Base-by-base conservation (phyloP, 1,140 invertebrate species). In the Megalopta genalis region DNA sequence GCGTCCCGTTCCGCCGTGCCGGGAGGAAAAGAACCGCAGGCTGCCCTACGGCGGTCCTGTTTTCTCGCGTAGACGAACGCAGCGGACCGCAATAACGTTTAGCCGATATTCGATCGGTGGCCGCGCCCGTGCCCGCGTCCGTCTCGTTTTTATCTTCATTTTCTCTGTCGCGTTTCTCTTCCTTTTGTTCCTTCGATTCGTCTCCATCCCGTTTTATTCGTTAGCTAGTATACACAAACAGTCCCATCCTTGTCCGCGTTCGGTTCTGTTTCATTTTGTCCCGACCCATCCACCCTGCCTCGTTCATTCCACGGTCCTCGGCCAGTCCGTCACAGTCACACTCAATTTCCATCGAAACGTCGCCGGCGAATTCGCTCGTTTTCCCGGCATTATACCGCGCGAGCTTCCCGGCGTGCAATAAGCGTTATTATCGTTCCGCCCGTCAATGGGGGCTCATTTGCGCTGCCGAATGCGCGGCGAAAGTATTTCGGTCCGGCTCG, bases 21-120 rank as follows among this genome's bases (percentile, higher is more conserved):
- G 16, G 16, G n/a, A 18, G 18, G 21, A 60, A 69, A 77, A 69
- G 54, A 57, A 46, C 46, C 54, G 14, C 74, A 25, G 49, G 42
- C 42, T 25, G 74, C 57, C 62, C 72, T 37, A 54, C 42, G 37
- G 68, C 62, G 59, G 42, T 83, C 57, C 67, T 75, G 77, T 80
- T 84, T 83, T 76, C 68, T 65, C 81, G 60, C 73, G 72, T 73
- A 67, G 57, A 42, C 63, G 77, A 80, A 84, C 67, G 83, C 83
- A 76, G 77, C 67, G 82, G 80, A 85, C 77, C 83, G 82, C 77
- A 73, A 80, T 85, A 84, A 85, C 83, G 72, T 81, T 73, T 69
- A 84, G 71, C 64, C 82, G 82, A 85, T 84, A 85, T 85, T 84
- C 83, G 59, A 85, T 84, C 72, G 82, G 83, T 71, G 80, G 76